phyloP scores from a whole-genome alignment of 2,113 vertebrate genomes.

The Camelus bactrianus region DNA sequence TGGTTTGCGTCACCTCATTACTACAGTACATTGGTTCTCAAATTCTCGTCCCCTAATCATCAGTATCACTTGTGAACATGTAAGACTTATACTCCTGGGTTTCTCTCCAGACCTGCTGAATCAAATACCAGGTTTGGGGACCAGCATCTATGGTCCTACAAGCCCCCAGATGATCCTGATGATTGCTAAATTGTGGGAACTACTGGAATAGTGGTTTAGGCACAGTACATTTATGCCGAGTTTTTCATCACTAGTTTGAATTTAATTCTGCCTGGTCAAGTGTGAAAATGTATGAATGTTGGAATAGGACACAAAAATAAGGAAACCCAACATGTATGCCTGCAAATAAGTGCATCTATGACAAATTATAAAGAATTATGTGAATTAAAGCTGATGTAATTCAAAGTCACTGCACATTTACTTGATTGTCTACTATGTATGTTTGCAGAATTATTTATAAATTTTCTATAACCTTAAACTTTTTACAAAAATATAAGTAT shows the following conservation, averaged over 20 bases:
- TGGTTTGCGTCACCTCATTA: constrained; percentile 10
- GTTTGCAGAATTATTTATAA: constrained; percentile 68
- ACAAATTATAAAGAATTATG: constrained; percentile 36
- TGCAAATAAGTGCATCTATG: not conserved
- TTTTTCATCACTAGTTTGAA: not conserved
- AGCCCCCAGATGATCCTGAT: not conserved
- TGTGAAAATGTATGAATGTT: not conserved
- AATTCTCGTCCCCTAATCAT: not conserved
- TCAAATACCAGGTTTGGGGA: not conserved
- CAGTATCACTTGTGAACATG: not conserved
- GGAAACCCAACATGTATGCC: not conserved
- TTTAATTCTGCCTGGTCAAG: not conserved
- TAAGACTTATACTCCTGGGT: not conserved
- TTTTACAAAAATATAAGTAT: too few species aligned
- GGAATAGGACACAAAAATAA: constrained; percentile 20
- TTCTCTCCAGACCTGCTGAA: not conserved
- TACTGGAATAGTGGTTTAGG: not conserved
- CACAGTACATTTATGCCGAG: not conserved
- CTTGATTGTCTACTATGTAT: constrained; percentile 52
- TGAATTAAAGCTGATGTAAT: not conserved
- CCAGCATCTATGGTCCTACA: not conserved
- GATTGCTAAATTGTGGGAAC: not conserved
- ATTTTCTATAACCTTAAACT: constrained; percentile 73
- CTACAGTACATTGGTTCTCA: not conserved
- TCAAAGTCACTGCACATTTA: too few species aligned